Base-by-base conservation (phyloP, 2,888 invertebrate species). In the Chrysolina americana region DNA sequence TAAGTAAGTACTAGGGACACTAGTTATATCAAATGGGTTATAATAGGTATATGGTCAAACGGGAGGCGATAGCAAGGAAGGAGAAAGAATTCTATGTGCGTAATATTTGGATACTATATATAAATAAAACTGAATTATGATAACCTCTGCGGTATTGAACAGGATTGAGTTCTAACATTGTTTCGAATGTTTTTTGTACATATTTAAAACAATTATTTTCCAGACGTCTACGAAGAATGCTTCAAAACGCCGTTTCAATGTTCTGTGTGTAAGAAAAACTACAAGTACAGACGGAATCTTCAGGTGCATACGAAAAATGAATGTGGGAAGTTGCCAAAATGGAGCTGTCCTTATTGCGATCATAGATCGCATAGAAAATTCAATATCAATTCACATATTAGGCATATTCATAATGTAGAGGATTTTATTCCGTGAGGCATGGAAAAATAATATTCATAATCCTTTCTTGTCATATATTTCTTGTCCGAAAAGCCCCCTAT, bases 331-430 rank as follows among this genome's bases (percentile, higher is more conserved):
- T 77, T 79, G 62, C 81, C 83, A 62, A 76, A 79, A 53, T 77
- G 78, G 62, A 71, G 66, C 19, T 83, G 84, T 53, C 68, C 73
- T 13, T 78, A 77, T 73, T 84, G 84, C 75, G 70, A 77, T 9
- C 81, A 83, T 65, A 80, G 74, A 44, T 78, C 82, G 9, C 80
- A 83, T 64, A 71, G 82, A 56, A 81, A 76, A 41, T 82, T 81
- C 64, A 81, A 81, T 71, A 76, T 83, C 23, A 79, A 76, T 53
- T 75, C 68, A 13, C 84, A 84, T 63, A 77, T 81, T 23, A 75
- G 71, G 56, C 78, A 76, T 87, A 89, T 86, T 82, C 89, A 83
- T 53, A 73, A 72, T 53, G 53, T 53, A 48, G 41, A 68, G 23
- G 62, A 68, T 15, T 62, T 19, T 21, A 41, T 70, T 50, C 41